These are phyloP conservation scores for Fratercula arctica DNA, from an alignment of 2,797 vertebrate species.

Conservation along the genomic window DNA sequence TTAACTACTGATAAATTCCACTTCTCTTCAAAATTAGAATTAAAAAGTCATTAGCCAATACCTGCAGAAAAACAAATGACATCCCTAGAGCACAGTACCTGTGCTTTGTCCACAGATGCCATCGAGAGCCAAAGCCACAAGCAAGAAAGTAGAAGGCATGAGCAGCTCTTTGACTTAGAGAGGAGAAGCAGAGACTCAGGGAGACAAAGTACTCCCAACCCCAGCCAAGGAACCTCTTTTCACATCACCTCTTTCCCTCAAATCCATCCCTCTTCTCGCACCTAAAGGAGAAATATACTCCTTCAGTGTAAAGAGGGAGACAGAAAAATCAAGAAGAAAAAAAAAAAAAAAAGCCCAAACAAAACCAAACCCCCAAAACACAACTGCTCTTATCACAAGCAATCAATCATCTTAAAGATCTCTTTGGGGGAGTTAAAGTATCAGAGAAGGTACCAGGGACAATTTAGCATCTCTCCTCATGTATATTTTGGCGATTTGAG, in stretches of 20 bases:
- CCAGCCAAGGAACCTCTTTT: not conserved
- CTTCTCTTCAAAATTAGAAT: not conserved
- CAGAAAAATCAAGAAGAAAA: not conserved
- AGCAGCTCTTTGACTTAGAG: not conserved
- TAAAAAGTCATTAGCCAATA: not conserved
- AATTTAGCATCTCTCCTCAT: not conserved
- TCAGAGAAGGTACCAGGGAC: not conserved
- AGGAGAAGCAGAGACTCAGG: not conserved
- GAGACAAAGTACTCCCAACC: not conserved
- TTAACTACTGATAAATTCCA: conserved; percentile 18
- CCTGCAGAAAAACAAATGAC: not conserved
- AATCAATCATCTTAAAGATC: not conserved
- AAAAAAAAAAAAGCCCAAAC: not conserved
- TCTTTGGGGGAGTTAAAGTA: not conserved
- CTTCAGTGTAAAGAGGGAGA: not conserved
- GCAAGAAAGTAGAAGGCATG: accelerated
- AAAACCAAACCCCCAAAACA: not conserved
- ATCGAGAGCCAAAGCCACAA: not conserved
- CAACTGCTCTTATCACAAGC: not conserved
- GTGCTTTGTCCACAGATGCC: not conserved
- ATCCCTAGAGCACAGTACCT: not conserved
- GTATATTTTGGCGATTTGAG: not conserved
- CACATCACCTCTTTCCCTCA: not conserved
- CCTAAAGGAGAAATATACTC: not conserved
- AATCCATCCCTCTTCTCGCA: not conserved